Percentiles rank a stretch among this genome's conserved stretches.
phyloP scores from a whole-genome alignment of 2,888 invertebrate genomes.

The Napeogenes sylphis region DNA sequence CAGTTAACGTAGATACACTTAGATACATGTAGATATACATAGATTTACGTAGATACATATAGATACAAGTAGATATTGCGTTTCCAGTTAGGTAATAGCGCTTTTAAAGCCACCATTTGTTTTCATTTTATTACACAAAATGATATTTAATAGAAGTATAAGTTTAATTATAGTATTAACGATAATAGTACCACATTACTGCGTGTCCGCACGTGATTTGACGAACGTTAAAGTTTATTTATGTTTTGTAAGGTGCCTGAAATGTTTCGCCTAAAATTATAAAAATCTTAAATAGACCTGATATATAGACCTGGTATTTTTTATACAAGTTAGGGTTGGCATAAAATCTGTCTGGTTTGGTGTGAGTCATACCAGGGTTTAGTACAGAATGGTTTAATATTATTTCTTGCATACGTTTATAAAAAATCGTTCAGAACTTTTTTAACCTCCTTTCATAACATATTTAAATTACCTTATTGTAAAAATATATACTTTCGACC shows the following conservation, averaged over 20 bases:
- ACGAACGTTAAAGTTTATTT: conserved; percentile 9
- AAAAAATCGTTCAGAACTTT: too few species aligned
- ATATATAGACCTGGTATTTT: too few species aligned
- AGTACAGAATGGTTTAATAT: too few species aligned
- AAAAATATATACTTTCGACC: too few species aligned
- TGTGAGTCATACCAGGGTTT: neutral
- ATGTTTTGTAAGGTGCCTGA: neutral
- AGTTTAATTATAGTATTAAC: conserved; percentile 12
- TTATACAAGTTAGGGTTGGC: neutral
- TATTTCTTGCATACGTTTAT: too few species aligned
- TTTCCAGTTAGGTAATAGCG: neutral
- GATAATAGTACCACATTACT: conserved; percentile 5
- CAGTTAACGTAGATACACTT: too few species aligned
- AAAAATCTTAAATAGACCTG: neutral
- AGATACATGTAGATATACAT: too few species aligned
- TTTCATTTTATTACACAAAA: neutral
- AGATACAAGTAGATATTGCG: too few species aligned
- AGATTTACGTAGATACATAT: too few species aligned
- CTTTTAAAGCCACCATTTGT: neutral
- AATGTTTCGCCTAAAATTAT: neutral
- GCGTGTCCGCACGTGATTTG: conserved; percentile 18
- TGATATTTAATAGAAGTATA: conserved; percentile 4
- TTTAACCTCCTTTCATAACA: too few species aligned
- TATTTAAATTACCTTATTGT: too few species aligned
- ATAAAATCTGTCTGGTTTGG: neutral